Base-by-base conservation (phyloP, 2,888 invertebrate genomes). In the Syritta pipiens region DNA sequence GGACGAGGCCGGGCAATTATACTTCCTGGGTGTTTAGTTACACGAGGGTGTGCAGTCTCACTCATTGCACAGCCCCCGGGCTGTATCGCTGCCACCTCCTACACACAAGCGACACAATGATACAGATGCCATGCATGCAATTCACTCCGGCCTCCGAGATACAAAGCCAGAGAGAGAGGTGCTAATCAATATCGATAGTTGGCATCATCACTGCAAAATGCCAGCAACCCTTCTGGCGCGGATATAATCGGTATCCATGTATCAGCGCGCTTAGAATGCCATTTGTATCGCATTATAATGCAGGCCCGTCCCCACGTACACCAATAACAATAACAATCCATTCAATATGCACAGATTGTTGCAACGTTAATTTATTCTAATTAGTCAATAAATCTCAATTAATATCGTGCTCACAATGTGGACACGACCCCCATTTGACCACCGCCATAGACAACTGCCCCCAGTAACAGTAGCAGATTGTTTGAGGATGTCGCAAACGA, bases 381-480 rank as follows among this genome's bases (percentile, higher is more conserved):
- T 87, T 85, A 86, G 85, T 85, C 86, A 87, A 87, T 87, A 88
- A 87, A 87, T 87, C 86, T 86, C 84, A 84, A 87, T 87, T 87
- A 86, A 84, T 82, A 83, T 83, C 81, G 81, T 75, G 79, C 82
- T 81, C 62, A 35, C 67, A 67, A 49, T 74, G 62, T 62, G 79
- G 68, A 79, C 79, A 67, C 71, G 77, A 67, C 77, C 77, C 72
- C 65, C 77, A 60, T 77, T 22, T 72, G 71, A 77, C 71, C 62
- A 51, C 51, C 57, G 40, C 49, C 10, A 46, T 6, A 30, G 35
- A 44, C 37, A 9, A 40, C 7, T 10, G 12, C 9, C 17, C 9
- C 20, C 49, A 20, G 55, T 22, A 51, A 57, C 42, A 49, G 28
- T 40, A 22, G 77, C 44, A 57, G 37, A 40, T 48, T 55, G 67